These are phyloP conservation scores for Falco concolor DNA, from an alignment of 2,797 vertebrate species.

Conservation along the genomic window DNA sequence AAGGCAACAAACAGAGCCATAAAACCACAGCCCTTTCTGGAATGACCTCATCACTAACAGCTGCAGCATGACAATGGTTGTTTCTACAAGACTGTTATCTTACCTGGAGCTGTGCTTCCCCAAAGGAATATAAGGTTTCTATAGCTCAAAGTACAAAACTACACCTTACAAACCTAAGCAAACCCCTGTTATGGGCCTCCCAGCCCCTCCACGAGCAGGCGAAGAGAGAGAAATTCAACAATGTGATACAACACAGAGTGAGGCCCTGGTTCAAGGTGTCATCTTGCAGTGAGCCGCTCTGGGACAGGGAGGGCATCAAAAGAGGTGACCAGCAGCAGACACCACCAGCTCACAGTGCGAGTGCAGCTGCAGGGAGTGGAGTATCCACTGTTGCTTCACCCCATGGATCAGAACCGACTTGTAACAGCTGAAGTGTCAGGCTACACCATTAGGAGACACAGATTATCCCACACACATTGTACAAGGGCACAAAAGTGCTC, in stretches of 20 bases:
- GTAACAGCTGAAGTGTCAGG: not conserved
- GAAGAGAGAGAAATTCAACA: not conserved
- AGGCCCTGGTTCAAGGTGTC: not conserved
- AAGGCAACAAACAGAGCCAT: not conserved
- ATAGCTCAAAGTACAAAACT: not conserved
- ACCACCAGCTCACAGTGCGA: not conserved
- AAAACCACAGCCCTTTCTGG: not conserved
- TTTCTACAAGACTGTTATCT: not conserved
- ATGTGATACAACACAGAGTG: not conserved
- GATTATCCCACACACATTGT: not conserved
- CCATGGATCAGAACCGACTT: not conserved
- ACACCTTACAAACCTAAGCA: not conserved
- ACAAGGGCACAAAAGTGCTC: not conserved
- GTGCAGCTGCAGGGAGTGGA: not conserved
- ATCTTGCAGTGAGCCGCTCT: not conserved
- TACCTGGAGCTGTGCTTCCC: not conserved
- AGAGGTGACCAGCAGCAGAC: not conserved
- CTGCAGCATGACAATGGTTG: not conserved
- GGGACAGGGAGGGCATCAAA: not conserved
- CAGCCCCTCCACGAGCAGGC: not conserved
- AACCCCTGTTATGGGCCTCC: not conserved
- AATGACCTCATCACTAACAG: not conserved
- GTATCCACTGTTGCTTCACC: not conserved
- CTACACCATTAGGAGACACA: not conserved
- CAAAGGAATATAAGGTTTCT: not conserved